These are phyloP conservation scores for Thamnaconus septentrionalis DNA, from an alignment of 2,113 vertebrate species.

Conservation along the genomic window DNA sequence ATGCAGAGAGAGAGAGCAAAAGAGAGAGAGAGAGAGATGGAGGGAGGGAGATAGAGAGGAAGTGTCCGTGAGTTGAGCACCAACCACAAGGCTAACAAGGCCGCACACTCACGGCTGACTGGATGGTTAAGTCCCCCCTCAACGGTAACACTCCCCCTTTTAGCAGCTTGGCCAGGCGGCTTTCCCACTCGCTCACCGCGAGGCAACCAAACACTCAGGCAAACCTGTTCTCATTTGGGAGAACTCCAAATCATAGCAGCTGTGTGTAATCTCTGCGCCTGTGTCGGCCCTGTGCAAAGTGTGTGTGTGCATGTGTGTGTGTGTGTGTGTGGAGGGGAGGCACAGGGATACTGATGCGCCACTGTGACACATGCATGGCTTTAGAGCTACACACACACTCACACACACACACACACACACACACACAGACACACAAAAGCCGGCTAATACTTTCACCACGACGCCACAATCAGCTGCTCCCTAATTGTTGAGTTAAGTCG, in stretches of 20 bases:
- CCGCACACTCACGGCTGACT: conserved; percentile 62
- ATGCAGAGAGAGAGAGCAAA: too few species aligned
- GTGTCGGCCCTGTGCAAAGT: background rate
- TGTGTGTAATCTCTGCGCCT: conserved; percentile 19
- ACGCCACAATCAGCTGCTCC: conserved; percentile 31
- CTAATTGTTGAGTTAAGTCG: conserved; percentile 60
- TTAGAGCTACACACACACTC: conserved; percentile 9
- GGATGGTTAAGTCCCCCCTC: conserved; percentile 55
- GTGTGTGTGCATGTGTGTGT: background rate
- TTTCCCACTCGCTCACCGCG: conserved; percentile 53
- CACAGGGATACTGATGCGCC: conserved; percentile 11
- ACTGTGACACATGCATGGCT: conserved; percentile 33
- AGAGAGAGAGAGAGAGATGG: too few species aligned
- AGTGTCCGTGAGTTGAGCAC: too few species aligned
- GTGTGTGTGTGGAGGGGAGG: background rate
- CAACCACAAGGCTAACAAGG: conserved; percentile 57
- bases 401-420: background rate
- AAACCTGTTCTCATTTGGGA: conserved; percentile 64
- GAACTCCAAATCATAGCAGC: conserved; percentile 64
- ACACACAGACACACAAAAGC: background rate
- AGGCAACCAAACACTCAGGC: conserved; percentile 33
- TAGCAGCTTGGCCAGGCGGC: conserved; percentile 50
- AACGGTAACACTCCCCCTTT: conserved; percentile 35
- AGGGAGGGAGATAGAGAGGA: too few species aligned
- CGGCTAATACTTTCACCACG: background rate